Evolutionary conservation across 2,797 vertebrate species (phyloP).

Genomic region (Mormyrus hasselquistii): DNA sequence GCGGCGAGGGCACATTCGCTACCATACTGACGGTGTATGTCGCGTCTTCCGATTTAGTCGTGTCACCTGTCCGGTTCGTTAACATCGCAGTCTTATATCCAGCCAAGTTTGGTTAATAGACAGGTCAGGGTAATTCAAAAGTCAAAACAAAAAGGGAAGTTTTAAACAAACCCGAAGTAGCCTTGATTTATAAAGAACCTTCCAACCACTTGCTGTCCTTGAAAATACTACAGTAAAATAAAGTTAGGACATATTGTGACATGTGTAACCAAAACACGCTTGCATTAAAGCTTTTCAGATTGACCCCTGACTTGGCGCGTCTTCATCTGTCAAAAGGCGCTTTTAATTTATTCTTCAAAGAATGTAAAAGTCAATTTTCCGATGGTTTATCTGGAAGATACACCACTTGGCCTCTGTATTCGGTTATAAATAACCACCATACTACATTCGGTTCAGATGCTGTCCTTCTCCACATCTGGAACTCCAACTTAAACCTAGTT

Average conservation of each 20-base stretch:
- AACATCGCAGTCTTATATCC: constrained; percentile 59
- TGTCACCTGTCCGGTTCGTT: constrained; percentile 15
- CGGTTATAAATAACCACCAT: neutral
- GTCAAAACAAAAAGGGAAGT: constrained; percentile 63
- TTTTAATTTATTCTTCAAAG: constrained; percentile 13
- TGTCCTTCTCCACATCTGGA: neutral
- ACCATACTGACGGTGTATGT: neutral
- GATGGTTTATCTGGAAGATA: neutral
- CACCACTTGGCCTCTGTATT: neutral
- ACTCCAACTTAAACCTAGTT: neutral
- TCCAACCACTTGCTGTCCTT: constrained; percentile 43
- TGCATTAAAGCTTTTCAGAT: constrained; percentile 24
- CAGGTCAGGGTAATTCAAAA: constrained; percentile 65
- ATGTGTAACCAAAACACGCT: constrained; percentile 52
- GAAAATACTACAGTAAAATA: constrained; percentile 39
- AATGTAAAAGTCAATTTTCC: neutral
- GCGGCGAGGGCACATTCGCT: neutral
- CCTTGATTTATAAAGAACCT: constrained; percentile 55
- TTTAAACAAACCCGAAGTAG: constrained; percentile 41
- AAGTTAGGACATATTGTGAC: constrained; percentile 36
- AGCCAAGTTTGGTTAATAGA: constrained; percentile 35
- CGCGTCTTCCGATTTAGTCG: neutral
- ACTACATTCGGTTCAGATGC: neutral
- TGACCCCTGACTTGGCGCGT: constrained; percentile 31
- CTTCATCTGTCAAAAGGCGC: constrained; percentile 30